phyloP scores from a whole-genome alignment of 2,888 invertebrate species.

The Petrolisthes cinctipes region DNA sequence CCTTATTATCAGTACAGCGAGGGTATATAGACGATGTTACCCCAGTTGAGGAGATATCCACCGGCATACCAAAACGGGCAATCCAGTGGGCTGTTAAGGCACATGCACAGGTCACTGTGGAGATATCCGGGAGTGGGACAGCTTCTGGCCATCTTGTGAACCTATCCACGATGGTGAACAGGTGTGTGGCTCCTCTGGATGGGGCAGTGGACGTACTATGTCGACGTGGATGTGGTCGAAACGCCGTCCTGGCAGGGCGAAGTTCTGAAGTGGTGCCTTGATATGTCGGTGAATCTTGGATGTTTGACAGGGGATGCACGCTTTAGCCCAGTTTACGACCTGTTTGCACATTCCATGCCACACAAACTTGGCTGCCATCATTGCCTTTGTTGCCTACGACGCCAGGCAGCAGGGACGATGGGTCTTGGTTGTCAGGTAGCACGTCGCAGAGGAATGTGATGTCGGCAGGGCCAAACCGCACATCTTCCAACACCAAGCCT shows the following conservation, averaged over 20 bases:
- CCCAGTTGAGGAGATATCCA: not conserved
- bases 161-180: not conserved
- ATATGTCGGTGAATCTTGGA: conserved; percentile 64
- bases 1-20: too few relatives aligned
- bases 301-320: not conserved
- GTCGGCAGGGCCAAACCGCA: not conserved
- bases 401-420: not conserved
- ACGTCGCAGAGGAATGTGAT: not conserved
- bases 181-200: not conserved
- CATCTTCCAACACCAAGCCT: not conserved
- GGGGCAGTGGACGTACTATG: not conserved
- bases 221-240: not conserved
- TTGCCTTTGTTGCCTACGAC: too few relatives aligned
- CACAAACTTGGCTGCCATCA: too few relatives aligned
- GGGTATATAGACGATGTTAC: too few relatives aligned
- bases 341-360: not conserved
- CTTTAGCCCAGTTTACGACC: not conserved
- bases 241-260: not conserved
- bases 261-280: conserved; percentile 58
- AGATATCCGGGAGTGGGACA: not conserved
- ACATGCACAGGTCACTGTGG: not conserved
- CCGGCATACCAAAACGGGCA: not conserved
- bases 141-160: not conserved
- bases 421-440: not conserved
- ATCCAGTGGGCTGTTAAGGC: not conserved